Base-by-base conservation (phyloP, 2,888 invertebrate genomes). In the Eupsilia transversa region DNA sequence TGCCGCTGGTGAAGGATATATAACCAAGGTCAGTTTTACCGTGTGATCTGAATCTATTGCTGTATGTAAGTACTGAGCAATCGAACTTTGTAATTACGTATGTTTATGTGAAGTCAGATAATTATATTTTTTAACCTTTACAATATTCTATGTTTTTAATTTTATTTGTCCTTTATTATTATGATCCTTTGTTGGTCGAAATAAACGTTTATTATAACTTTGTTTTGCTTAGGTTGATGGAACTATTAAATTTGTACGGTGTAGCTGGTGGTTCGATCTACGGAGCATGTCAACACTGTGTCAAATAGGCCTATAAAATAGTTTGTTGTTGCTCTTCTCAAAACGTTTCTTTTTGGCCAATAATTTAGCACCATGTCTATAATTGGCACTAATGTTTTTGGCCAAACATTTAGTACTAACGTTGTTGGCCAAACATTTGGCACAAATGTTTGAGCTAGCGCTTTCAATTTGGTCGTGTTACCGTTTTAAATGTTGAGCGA, bases 401-500 rank as follows among this genome's bases (percentile, higher is more conserved):
- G 33, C 12, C n/a, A n/a, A n/a, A n/a, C n/a, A n/a, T 43, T 43
- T 17, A 43, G 17, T 17, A 43, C 14, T 43, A 43, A 41, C 10
- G 3, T 3, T 27, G 27, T 27, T 35, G 7, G 27, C 7, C 52
- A 60, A 43, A 59, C 20, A 65, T 73, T 72, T 33, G 59, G 1
- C 35, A 41, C 61, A 5, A 59, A 52, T 23, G 14, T 33, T 46
- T 49, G 9, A 59, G 46, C 66, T 12, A 30, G 38, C 4, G 27
- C 43, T 27, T 63, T 38, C 33, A 20, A 49, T 63, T 72, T 30
- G 56, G 43, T 43, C 14, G 14, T 63, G 75, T 64, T 35, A 46
- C 46, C 56, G n/a, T 43, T 64, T 65, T 61, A 72, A 72, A 71
- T 73, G 43, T n/a, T 59, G 38, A 52, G 54, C 59, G 66, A 63